Evolutionary conservation across 2,113 vertebrate species (phyloP).

Genomic region (Eulemur macaco): DNA sequence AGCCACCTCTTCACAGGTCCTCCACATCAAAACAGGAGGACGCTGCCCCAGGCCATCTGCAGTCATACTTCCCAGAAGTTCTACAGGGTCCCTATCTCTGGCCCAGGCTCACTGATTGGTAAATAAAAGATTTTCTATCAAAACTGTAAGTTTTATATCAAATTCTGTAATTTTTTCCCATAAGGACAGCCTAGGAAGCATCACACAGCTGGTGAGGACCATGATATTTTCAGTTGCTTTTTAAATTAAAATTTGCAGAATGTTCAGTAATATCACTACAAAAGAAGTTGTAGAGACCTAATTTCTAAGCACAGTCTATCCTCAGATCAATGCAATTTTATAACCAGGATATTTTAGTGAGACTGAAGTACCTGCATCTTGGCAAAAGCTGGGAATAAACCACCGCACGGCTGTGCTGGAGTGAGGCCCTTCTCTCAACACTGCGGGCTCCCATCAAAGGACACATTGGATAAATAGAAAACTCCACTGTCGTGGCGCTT

Average conservation of each 20-base stretch:
- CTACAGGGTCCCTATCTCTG: not conserved
- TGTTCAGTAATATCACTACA: not conserved
- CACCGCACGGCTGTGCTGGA: not conserved
- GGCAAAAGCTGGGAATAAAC: not conserved
- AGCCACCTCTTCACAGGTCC: not conserved
- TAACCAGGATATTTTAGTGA: not conserved
- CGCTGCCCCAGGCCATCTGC: not conserved
- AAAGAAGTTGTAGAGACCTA: not conserved
- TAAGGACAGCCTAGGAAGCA: not conserved
- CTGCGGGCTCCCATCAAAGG: not conserved
- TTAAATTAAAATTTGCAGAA: not conserved
- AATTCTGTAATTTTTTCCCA: not conserved
- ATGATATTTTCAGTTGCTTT: not conserved
- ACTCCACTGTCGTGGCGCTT: not conserved
- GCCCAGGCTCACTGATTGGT: not conserved
- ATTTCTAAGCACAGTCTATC: not conserved
- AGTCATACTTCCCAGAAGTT: not conserved
- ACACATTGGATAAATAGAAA: not conserved
- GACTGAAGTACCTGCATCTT: not conserved
- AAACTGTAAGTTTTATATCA: not conserved
- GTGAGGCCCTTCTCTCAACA: not conserved
- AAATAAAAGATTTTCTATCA: not conserved
- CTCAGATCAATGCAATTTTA: not conserved
- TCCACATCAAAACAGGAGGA: not conserved
- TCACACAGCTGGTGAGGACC: not conserved